Conservation (phyloP, 2,797 vertebrate genomes). For the Arctocebus calabarensis region DNA sequence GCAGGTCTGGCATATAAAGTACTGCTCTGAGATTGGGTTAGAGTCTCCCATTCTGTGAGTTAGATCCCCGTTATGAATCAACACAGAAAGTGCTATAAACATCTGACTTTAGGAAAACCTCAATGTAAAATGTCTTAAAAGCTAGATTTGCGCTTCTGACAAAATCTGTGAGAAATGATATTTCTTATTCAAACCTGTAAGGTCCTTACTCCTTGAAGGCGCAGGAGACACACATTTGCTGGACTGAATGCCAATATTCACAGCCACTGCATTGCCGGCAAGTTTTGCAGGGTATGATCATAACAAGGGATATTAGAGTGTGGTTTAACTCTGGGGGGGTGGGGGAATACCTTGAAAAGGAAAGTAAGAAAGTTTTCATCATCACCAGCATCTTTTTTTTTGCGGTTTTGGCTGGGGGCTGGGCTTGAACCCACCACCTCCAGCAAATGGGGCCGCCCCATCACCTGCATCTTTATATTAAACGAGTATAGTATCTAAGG, state of each 20-base stretch:
- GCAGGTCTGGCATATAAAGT: neutral
- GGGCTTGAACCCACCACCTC: no score
- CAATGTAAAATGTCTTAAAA: neutral
- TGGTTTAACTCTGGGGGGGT: neutral
- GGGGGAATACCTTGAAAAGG: neutral
- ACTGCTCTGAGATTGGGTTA: neutral
- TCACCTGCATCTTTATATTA: neutral
- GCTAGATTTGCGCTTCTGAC: neutral
- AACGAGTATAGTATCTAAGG: neutral
- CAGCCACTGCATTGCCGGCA: fast-evolving
- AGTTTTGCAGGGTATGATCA: neutral
- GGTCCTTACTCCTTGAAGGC: neutral
- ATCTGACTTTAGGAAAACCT: neutral
- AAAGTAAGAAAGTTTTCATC: neutral
- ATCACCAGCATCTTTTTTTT: neutral
- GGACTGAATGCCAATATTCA: no score
- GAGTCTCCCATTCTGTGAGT: neutral
- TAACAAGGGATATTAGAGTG: neutral
- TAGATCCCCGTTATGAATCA: neutral
- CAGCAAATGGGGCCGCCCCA: neutral
- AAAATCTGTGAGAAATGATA: neutral
- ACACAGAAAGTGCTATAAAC: neutral
- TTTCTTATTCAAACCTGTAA: neutral
- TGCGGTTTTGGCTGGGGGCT: no score
- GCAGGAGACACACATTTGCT: neutral